These are phyloP conservation scores for Meloidogyne chitwoodi DNA, from an alignment of 1,140 invertebrate species.

Conservation along the genomic window DNA sequence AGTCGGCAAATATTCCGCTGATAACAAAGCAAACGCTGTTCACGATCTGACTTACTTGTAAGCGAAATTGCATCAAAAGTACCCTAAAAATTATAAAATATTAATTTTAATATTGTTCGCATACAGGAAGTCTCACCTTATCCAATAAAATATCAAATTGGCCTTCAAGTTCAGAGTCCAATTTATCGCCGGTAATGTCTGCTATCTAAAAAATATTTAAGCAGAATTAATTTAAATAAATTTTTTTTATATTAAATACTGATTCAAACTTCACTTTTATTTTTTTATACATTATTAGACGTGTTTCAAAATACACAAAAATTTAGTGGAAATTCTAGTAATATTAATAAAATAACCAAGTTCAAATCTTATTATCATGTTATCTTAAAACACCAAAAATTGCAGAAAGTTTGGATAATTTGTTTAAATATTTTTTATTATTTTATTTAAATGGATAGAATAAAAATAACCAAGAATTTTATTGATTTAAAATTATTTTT, in stretches of 20 bases:
- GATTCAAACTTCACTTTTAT: too few species aligned
- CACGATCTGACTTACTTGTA: constrained; percentile 65
- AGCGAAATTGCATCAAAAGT: constrained; percentile 81
- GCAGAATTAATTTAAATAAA: background rate
- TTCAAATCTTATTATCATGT: too few species aligned
- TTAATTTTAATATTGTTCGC: constrained; percentile 62
- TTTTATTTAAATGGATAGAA: background rate
- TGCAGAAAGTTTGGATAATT: too few species aligned
- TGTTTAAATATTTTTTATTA: too few species aligned
- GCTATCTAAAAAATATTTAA: constrained; percentile 60
- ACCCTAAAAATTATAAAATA: constrained; percentile 67
- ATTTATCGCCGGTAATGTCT: constrained; percentile 64
- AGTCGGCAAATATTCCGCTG: constrained; percentile 16
- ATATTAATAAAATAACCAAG: too few species aligned
- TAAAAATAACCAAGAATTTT: background rate
- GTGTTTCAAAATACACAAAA: too few species aligned
- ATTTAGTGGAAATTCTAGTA: too few species aligned
- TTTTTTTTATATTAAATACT: background rate
- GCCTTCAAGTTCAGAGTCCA: constrained; percentile 9
- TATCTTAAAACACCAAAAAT: too few species aligned
- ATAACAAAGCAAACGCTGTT: constrained; percentile 28
- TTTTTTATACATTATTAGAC: too few species aligned
- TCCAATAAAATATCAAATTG: constrained; percentile 65
- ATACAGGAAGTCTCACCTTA: background rate
- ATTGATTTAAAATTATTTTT: constrained; percentile 35